Evolutionary conservation across 23 tunicate species (phyloP).

Genomic region (Corella eumyota): DNA sequence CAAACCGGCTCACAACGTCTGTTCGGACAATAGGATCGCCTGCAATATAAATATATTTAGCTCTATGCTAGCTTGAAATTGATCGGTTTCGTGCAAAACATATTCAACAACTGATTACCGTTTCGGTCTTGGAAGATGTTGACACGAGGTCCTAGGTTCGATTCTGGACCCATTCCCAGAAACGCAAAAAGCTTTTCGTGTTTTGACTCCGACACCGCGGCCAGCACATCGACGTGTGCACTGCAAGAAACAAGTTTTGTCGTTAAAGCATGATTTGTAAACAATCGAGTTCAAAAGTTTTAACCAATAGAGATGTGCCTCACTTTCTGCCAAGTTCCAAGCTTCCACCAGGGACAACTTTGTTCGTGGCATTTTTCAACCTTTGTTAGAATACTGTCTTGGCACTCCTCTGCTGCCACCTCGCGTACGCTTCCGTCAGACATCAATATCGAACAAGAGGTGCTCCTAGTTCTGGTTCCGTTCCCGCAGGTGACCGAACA

Average conservation of each 20-base stretch:
- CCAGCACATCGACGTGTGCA: slow-evolving; percentile 49
- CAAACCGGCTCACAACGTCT: slow-evolving; percentile 60
- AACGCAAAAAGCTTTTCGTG: slow-evolving; percentile 24
- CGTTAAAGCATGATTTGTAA: background rate
- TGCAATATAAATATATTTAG: slow-evolving; percentile 7
- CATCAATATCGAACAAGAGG: slow-evolving; percentile 34
- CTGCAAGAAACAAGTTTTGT: slow-evolving; percentile 6
- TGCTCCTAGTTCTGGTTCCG: slow-evolving; percentile 42
- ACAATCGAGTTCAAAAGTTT: background rate
- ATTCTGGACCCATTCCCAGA: slow-evolving; percentile 23
- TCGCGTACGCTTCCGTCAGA: slow-evolving; percentile 47
- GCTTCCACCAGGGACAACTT: slow-evolving; percentile 55
- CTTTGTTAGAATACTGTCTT: slow-evolving; percentile 6
- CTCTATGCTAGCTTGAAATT: background rate
- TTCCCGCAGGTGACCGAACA: slow-evolving; percentile 66
- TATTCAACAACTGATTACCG: slow-evolving; percentile 10
- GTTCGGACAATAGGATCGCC: slow-evolving; percentile 40
- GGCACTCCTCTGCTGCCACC: slow-evolving; percentile 44
- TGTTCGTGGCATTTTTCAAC: slow-evolving; percentile 23
- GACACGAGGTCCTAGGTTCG: slow-evolving; percentile 11
- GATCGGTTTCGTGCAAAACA: background rate
- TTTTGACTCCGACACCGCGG: slow-evolving; percentile 12
- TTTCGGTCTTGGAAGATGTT: slow-evolving; percentile 22
- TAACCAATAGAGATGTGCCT: slow-evolving; percentile 1
- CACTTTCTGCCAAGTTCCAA: slow-evolving; percentile 62